phyloP scores from a whole-genome alignment of 1,140 invertebrate species.

The Hylaeus anthracinus region DNA sequence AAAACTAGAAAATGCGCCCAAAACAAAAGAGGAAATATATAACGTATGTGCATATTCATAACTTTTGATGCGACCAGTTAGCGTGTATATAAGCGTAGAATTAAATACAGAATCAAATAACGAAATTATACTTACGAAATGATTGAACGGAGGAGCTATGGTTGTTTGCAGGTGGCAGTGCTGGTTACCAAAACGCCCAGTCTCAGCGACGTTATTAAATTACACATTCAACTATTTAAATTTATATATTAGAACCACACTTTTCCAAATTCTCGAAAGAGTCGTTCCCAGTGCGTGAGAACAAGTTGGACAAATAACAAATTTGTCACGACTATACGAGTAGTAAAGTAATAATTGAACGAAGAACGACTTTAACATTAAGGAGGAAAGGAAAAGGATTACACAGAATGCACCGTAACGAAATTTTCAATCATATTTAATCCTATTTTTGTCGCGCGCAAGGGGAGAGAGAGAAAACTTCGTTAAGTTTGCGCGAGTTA shows the following conservation, averaged over 20 bases:
- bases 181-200: slow-evolving; percentile 76
- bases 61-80: slow-evolving; percentile 20
- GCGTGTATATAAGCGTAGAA: slow-evolving; percentile 27
- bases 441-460: slow-evolving; percentile 50
- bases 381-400: neutral
- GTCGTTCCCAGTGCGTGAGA: slow-evolving; percentile 52
- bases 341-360: slow-evolving; percentile 1
- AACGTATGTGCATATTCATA: neutral
- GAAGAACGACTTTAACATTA: neutral
- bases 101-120: slow-evolving; percentile 56
- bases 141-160: slow-evolving; percentile 71
- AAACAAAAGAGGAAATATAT: neutral
- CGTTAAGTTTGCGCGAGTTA: slow-evolving; percentile 1
- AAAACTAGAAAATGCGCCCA: neutral
- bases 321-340: slow-evolving; percentile 27
- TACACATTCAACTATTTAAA: slow-evolving; percentile 59
- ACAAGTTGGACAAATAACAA: slow-evolving; percentile 38
- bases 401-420: neutral
- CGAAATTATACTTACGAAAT: slow-evolving; percentile 55
- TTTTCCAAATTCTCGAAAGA: slow-evolving; percentile 43
- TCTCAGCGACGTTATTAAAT: slow-evolving; percentile 73
- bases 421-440: neutral
- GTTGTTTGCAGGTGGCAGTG: slow-evolving; percentile 76
- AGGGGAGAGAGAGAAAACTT: neutral
- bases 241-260: slow-evolving; percentile 49